Percentiles rank a stretch among this genome's conserved stretches.
These are phyloP conservation scores for Diploscapter pachys DNA, from an alignment of 1,140 invertebrate species.

Conservation along the genomic window DNA sequence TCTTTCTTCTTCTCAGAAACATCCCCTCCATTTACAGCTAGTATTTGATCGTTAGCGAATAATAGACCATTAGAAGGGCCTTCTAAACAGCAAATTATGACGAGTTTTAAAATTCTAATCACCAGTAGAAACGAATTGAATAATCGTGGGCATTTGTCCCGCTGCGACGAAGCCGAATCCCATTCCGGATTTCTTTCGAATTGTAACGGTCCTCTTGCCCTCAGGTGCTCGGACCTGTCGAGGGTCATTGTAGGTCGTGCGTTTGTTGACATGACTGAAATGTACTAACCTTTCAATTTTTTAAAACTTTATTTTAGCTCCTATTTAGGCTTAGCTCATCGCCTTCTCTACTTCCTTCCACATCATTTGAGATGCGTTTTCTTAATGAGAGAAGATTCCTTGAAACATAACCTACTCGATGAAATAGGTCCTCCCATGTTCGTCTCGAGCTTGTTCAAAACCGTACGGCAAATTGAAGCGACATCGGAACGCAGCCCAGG, in stretches of 20 bases:
- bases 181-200: slow-evolving; percentile 70
- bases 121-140: slow-evolving; percentile 70
- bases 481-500: slow-evolving; percentile 39
- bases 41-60: slow-evolving; percentile 82
- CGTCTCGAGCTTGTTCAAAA: slow-evolving; percentile 79
- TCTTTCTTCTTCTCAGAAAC: slow-evolving; percentile 77
- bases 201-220: slow-evolving; percentile 72
- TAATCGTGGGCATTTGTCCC: slow-evolving; percentile 82
- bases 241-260: slow-evolving; percentile 80
- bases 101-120: slow-evolving; percentile 43
- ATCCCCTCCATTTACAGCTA: slow-evolving; percentile 82
- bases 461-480: slow-evolving; percentile 71
- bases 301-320: background rate
- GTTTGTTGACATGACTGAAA: slow-evolving; percentile 80
- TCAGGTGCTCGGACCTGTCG: slow-evolving; percentile 67
- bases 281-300: background rate
- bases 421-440: slow-evolving; percentile 75
- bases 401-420: slow-evolving; percentile 74
- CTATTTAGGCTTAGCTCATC: background rate
- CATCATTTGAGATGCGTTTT: background rate
- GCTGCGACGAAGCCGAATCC: slow-evolving; percentile 90
- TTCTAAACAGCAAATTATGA: slow-evolving; percentile 63
- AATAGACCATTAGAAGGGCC: slow-evolving; percentile 83
- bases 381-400: slow-evolving; percentile 2
- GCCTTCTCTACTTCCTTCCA: background rate